A percentile compares a stretch with the other conserved stretches of the same genome.
Evolutionary conservation across 2,888 invertebrate genomes (phyloP).

Genomic region (Parasteatoda lunata): DNA sequence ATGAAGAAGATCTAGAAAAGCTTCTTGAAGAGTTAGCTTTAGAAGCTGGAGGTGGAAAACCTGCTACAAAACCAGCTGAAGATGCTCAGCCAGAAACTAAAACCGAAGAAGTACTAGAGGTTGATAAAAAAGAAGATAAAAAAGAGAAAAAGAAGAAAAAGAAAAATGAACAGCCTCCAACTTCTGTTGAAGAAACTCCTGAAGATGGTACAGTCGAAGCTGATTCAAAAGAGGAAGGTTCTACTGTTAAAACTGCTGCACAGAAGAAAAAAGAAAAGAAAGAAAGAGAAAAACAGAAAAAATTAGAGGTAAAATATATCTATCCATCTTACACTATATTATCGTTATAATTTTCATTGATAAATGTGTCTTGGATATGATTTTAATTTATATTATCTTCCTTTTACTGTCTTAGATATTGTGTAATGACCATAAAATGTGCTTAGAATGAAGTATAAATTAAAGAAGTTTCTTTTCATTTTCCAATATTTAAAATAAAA

Average conservation of each 20-base stretch:
- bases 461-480: background rate
- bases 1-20: conserved; percentile 87
- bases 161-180: conserved; percentile 8
- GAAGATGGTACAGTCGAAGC: conserved; percentile 10
- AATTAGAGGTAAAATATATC: conserved; percentile 72
- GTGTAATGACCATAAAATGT: background rate
- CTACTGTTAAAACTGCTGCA: conserved; percentile 65
- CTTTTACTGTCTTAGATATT: too few relatives aligned
- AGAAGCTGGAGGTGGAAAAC: conserved; percentile 83
- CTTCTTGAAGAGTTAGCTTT: conserved; percentile 87
- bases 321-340: background rate
- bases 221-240: conserved; percentile 39
- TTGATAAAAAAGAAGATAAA: conserved; percentile 86
- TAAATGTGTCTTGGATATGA: background rate
- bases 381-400: too few relatives aligned
- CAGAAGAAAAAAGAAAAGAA: conserved; percentile 90
- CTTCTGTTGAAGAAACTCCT: background rate
- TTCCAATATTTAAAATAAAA: background rate
- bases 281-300: conserved; percentile 81
- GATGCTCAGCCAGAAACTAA: conserved; percentile 5
- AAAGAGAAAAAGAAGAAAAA: conserved; percentile 11
- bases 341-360: background rate
- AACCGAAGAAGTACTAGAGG: background rate
- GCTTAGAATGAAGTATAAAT: background rate
- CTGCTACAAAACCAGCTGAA: conserved; percentile 23